phyloP scores from a whole-genome alignment of 2,888 invertebrate species.

The Beris morrisii region DNA sequence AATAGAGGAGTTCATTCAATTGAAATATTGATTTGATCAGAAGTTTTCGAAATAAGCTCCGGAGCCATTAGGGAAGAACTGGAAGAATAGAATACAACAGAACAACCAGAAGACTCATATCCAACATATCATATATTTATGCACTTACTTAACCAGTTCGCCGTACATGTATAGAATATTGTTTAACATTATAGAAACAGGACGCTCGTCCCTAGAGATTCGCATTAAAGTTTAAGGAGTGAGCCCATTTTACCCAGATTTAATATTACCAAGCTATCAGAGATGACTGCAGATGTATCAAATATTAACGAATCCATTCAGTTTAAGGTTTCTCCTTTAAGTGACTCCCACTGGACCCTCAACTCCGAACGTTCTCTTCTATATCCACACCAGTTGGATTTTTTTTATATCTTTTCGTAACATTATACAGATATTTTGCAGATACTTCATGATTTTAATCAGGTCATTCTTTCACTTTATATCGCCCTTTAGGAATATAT shows the following conservation, averaged over 20 bases:
- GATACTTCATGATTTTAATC: constrained; percentile 34
- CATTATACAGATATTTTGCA: constrained; percentile 33
- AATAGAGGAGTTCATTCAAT: too few relatives aligned
- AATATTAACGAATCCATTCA: constrained; percentile 47
- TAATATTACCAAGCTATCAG: constrained; percentile 39
- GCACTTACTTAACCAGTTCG: too few relatives aligned
- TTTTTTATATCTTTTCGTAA: constrained; percentile 21
- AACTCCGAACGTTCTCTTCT: constrained; percentile 19
- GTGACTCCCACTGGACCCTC: constrained; percentile 31
- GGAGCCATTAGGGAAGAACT: too few relatives aligned
- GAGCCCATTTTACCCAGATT: constrained; percentile 28
- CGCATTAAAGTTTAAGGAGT: constrained; percentile 13
- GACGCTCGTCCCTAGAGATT: neutral
- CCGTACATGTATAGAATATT: too few relatives aligned
- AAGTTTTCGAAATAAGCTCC: too few relatives aligned
- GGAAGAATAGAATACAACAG: too few relatives aligned
- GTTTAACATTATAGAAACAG: too few relatives aligned
- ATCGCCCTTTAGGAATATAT: constrained; percentile 23
- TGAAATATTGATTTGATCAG: too few relatives aligned
- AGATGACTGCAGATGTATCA: constrained; percentile 54
- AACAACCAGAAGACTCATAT: too few relatives aligned
- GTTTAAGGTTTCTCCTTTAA: constrained; percentile 34
- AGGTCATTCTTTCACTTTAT: constrained; percentile 33
- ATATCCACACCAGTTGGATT: constrained; percentile 4
- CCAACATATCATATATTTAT: too few relatives aligned